These are phyloP conservation scores for Acrossocheilus wenchowensis DNA, from an alignment of 2,797 vertebrate species.

Conservation along the genomic window DNA sequence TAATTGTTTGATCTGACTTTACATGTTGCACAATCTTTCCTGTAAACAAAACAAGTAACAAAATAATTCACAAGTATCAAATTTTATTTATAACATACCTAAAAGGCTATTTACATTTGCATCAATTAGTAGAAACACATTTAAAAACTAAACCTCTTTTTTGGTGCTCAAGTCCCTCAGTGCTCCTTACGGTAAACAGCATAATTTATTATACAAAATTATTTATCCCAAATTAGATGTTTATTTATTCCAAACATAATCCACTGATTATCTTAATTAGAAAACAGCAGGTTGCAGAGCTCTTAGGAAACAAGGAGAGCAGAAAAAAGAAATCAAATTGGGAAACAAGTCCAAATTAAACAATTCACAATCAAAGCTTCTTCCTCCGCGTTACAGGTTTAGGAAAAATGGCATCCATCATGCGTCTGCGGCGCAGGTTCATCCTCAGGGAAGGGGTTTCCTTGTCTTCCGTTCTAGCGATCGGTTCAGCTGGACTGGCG, in stretches of 20 bases:
- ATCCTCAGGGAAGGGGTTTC: slow-evolving; percentile 68
- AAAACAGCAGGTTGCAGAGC: slow-evolving; percentile 61
- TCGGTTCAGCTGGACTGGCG: slow-evolving; percentile 76
- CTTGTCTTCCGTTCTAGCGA: slow-evolving; percentile 61
- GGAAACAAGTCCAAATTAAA: slow-evolving; percentile 39
- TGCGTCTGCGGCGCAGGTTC: slow-evolving; percentile 82
- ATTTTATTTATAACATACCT: slow-evolving; percentile 95
- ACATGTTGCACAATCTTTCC: background rate
- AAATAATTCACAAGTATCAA: slow-evolving; percentile 80
- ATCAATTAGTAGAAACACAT: slow-evolving; percentile 88
- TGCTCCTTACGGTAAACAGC: slow-evolving; percentile 78
- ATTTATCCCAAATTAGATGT: slow-evolving; percentile 77
- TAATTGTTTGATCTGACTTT: background rate
- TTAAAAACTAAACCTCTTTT: slow-evolving; percentile 78
- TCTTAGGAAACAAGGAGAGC: slow-evolving; percentile 67
- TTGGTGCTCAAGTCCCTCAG: slow-evolving; percentile 68
- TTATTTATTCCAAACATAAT: slow-evolving; percentile 59
- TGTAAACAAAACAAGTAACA: slow-evolving; percentile 50
- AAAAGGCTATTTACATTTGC: slow-evolving; percentile 89
- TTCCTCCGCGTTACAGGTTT: slow-evolving; percentile 91
- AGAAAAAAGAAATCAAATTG: slow-evolving; percentile 52
- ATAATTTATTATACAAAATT: slow-evolving; percentile 88
- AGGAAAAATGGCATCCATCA: slow-evolving; percentile 83
- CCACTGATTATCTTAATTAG: slow-evolving; percentile 72
- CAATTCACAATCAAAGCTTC: slow-evolving; percentile 80